phyloP scores from a whole-genome alignment of 1,140 invertebrate genomes.

The Ericerus pela region DNA sequence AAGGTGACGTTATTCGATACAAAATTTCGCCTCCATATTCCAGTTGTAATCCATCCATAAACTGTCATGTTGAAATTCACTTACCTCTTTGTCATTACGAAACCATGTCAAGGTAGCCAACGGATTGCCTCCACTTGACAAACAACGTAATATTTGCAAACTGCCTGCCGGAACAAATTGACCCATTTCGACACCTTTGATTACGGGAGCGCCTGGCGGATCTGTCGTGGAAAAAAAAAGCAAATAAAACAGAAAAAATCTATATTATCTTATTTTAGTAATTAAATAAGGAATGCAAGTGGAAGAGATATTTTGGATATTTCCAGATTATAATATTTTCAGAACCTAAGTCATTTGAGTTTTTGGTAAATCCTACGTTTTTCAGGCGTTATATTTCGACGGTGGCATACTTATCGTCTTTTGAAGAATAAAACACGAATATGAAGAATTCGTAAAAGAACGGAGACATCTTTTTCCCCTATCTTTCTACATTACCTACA shows the following conservation, averaged over 20 bases:
- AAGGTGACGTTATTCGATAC: no score
- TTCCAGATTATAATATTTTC: no score
- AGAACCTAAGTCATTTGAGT: background rate
- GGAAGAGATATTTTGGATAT: background rate
- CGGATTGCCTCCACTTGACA: conserved; percentile 85
- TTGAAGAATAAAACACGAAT: no score
- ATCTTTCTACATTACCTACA: no score
- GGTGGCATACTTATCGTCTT: no score
- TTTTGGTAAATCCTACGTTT: background rate
- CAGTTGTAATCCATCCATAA: no score
- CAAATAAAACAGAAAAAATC: background rate
- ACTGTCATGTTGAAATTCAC: no score
- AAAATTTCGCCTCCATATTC: no score
- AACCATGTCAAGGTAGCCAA: conserved; percentile 78
- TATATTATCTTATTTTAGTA: background rate
- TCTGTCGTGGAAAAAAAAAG: conserved; percentile 41
- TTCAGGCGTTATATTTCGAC: no score
- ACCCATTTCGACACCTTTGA: conserved; percentile 69
- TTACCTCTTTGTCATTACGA: conserved; percentile 70
- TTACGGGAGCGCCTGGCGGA: conserved; percentile 77
- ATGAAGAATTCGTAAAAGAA: no score
- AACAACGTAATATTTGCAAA: conserved; percentile 76
- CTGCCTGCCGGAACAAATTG: conserved; percentile 66
- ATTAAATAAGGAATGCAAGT: background rate
- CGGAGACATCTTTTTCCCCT: no score